Conservation (phyloP, 2,797 vertebrate species). For the Falco columbarius region DNA sequence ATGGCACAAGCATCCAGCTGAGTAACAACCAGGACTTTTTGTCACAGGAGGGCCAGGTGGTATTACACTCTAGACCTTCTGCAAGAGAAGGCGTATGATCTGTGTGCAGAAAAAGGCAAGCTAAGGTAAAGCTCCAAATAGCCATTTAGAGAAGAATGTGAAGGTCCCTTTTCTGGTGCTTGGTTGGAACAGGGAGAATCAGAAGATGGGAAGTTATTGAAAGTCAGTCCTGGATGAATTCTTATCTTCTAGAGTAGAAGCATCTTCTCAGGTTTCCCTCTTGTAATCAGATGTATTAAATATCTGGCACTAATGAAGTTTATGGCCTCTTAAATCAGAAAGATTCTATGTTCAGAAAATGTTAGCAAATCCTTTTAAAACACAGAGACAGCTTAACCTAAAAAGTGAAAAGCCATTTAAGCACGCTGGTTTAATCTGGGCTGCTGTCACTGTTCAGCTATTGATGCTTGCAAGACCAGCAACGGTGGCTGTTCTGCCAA, state of each 20-base stretch:
- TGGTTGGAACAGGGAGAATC: neutral
- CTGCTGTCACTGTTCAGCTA: conserved; percentile 67
- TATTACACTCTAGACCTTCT: neutral
- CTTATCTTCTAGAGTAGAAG: neutral
- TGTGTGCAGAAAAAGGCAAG: neutral
- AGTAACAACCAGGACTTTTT: neutral
- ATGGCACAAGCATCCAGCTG: fast-evolving
- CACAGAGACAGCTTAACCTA: neutral
- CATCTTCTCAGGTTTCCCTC: neutral
- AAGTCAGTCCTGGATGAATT: neutral
- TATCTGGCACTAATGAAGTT: neutral
- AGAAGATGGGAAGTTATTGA: neutral
- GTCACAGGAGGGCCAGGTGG: neutral
- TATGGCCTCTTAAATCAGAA: neutral
- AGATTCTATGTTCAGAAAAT: neutral
- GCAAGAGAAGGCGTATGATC: neutral
- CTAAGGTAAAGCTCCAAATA: neutral
- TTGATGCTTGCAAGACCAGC: conserved; percentile 79
- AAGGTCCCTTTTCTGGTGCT: neutral
- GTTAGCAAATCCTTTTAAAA: neutral
- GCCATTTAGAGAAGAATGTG: neutral
- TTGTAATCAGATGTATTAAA: neutral
- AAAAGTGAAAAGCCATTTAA: neutral
- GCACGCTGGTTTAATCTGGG: neutral
- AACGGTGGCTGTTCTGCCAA: conserved; percentile 87